Conservation (phyloP, 2,888 invertebrate genomes). For the Vanessa cardui region DNA sequence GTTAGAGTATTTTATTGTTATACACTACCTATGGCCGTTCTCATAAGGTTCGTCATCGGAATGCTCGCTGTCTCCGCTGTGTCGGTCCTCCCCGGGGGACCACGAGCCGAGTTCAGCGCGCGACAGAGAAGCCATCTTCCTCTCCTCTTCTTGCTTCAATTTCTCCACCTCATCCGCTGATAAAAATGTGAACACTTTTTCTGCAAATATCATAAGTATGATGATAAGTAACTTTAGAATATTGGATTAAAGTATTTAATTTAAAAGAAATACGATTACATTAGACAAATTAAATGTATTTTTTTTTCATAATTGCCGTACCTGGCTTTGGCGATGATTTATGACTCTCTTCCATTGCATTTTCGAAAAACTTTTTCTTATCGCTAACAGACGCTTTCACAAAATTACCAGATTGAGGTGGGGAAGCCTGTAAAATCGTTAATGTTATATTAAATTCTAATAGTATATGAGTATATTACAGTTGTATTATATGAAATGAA, state of each 20-base stretch:
- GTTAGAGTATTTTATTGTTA: no score
- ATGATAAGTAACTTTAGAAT: background rate
- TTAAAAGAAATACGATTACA: no score
- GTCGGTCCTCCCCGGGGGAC: conserved; percentile 76
- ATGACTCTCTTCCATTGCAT: conserved; percentile 96
- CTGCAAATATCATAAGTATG: conserved; percentile 74
- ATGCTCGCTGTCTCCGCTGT: conserved; percentile 80
- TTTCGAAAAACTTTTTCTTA: conserved; percentile 97
- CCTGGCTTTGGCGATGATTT: conserved; percentile 93
- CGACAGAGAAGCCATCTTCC: conserved; percentile 90
- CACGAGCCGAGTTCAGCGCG: conserved; percentile 83
- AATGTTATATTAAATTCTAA: background rate
- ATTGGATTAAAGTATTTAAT: no score
- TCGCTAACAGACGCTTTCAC: conserved; percentile 95
- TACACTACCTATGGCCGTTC: conserved; percentile 71
- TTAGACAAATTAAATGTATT: background rate
- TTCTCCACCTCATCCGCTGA: conserved; percentile 97
- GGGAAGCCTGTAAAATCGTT: conserved; percentile 76
- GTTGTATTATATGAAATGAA: conserved; percentile 41
- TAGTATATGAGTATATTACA: background rate
- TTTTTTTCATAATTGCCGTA: conserved; percentile 50
- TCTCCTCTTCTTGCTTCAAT: conserved; percentile 96
- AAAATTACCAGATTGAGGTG: conserved; percentile 87
- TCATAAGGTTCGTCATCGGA: conserved; percentile 76
- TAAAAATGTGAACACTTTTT: conserved; percentile 96